Conservation (phyloP, 2,113 vertebrate species). For the Centrocercus urophasianus region DNA sequence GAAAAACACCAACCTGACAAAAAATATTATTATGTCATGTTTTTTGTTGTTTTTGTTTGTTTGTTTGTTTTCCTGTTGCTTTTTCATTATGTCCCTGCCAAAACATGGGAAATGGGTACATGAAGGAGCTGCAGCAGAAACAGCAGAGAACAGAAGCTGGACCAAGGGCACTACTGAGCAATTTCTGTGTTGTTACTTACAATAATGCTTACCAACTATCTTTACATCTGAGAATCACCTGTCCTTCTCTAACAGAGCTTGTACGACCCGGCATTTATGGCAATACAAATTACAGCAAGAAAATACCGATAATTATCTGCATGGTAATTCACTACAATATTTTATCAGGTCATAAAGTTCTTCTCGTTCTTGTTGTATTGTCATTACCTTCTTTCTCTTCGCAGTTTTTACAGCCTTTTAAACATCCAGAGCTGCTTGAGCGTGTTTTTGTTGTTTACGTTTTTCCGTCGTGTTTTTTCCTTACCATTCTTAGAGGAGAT, state of each 20-base stretch:
- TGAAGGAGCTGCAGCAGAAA: not conserved
- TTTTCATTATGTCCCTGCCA: not conserved
- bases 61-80: too few relatives aligned
- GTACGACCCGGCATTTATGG: not conserved
- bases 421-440: not conserved
- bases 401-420: not conserved
- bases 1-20: constrained; percentile 59
- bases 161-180: not conserved
- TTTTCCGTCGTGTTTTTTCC: not conserved
- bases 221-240: not conserved
- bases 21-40: not conserved
- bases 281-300: not conserved
- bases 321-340: not conserved
- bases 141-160: not conserved
- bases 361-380: not conserved
- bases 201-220: not conserved
- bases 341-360: not conserved
- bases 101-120: not conserved
- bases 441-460: not conserved
- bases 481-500: not conserved
- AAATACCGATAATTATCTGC: not conserved
- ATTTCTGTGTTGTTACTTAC: not conserved
- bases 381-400: not conserved
- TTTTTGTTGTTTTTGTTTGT: too few relatives aligned
- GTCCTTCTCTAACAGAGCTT: not conserved